Percentiles rank a stretch among this genome's conserved stretches.
These are phyloP conservation scores for Hemicentrotus pulcherrimus DNA, from an alignment of 35 echinoderm and acorn worm species.

Conservation along the genomic window DNA sequence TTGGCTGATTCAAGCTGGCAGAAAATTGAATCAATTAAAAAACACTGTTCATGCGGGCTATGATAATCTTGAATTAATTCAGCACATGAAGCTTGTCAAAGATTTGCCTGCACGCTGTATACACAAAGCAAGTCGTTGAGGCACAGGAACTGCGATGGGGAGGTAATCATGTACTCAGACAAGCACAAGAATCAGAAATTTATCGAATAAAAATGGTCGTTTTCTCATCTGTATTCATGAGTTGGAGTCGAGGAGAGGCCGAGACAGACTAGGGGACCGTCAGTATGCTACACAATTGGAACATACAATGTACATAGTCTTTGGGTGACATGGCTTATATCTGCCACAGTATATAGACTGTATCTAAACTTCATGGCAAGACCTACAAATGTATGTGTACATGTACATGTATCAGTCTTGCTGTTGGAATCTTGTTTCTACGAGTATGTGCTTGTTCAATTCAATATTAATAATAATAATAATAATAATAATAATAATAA, in stretches of 20 bases:
- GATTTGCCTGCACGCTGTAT: background rate
- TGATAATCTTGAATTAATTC: background rate
- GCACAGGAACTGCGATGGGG: background rate
- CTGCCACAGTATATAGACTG: too few relatives aligned
- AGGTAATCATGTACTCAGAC: background rate
- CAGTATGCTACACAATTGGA: too few relatives aligned
- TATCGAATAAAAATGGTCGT: background rate
- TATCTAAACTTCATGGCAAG: too few relatives aligned
- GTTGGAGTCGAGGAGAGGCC: background rate
- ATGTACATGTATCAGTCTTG: too few relatives aligned
- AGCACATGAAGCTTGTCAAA: background rate
- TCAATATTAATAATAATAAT: too few relatives aligned
- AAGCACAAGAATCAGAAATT: background rate
- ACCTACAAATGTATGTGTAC: too few relatives aligned
- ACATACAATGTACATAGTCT: too few relatives aligned
- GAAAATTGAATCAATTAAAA: constrained; percentile 15
- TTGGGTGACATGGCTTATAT: too few relatives aligned
- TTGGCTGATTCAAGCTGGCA: background rate
- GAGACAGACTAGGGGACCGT: background rate
- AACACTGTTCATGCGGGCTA: constrained; percentile 6
- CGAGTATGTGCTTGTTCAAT: too few relatives aligned
- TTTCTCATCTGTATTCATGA: constrained; percentile 12
- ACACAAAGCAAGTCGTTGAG: background rate
- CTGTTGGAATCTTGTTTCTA: too few relatives aligned
- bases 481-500: too few relatives aligned